A percentile compares a stretch with the other conserved stretches of the same genome.
phyloP scores from a whole-genome alignment of 2,797 vertebrate genomes.

The Gymnocypris eckloni region DNA sequence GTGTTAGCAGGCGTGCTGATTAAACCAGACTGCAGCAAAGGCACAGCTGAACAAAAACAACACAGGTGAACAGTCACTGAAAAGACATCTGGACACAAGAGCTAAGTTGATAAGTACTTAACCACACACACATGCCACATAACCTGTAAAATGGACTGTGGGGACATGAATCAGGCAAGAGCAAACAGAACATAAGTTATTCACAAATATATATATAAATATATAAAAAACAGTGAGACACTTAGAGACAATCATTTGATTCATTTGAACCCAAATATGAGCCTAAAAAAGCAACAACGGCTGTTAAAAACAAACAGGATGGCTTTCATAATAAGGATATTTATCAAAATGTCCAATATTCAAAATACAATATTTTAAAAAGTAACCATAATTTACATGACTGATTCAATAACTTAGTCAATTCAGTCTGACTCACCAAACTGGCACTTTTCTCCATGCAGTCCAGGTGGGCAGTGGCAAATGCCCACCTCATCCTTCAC shows the following conservation, averaged over 20 bases:
- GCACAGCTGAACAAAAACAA: slow-evolving; percentile 74
- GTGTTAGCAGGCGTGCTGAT: slow-evolving; percentile 68
- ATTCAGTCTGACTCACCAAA: slow-evolving; percentile 63
- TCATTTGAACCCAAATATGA: slow-evolving; percentile 31
- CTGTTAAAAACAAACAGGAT: neutral
- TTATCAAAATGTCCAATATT: slow-evolving; percentile 9
- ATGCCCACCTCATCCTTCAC: slow-evolving; percentile 62
- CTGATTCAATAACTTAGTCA: neutral
- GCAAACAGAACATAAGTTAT: slow-evolving; percentile 60
- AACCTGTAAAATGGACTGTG: slow-evolving; percentile 59
- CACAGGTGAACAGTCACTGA: slow-evolving; percentile 54
- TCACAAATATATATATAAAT: slow-evolving; percentile 39
- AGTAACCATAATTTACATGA: neutral
- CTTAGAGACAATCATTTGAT: slow-evolving; percentile 32
- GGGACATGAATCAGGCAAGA: slow-evolving; percentile 54
- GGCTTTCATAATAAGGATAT: neutral
- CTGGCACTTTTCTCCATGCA: slow-evolving; percentile 60
- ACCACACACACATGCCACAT: slow-evolving; percentile 63
- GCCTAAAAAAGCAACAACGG: neutral
- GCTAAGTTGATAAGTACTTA: slow-evolving; percentile 57
- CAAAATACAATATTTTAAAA: neutral
- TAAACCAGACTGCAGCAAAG: slow-evolving; percentile 62
- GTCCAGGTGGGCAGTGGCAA: slow-evolving; percentile 68
- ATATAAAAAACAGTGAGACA: slow-evolving; percentile 39
- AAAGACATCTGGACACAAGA: slow-evolving; percentile 55